A percentile compares a stretch with the other conserved stretches of the same genome.
These are phyloP conservation scores for Progne subis DNA, from an alignment of 2,113 vertebrate genomes.

Conservation along the genomic window DNA sequence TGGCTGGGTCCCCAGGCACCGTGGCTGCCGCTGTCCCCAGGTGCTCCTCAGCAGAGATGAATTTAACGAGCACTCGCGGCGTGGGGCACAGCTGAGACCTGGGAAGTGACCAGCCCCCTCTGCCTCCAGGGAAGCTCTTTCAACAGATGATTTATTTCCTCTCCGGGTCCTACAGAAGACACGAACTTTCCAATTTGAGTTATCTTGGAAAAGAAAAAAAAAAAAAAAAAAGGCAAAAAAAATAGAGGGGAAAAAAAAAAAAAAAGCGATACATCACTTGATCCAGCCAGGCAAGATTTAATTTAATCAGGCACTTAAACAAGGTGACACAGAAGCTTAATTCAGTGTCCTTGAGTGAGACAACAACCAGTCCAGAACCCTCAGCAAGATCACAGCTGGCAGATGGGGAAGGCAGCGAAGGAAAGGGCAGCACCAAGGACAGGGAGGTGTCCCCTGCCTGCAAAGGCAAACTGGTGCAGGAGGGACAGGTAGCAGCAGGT, in stretches of 20 bases:
- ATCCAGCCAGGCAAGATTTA: conserved; percentile 27
- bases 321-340: conserved; percentile 63
- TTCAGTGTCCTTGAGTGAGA: conserved; percentile 48
- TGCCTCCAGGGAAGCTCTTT: background rate
- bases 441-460: background rate
- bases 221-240: background rate
- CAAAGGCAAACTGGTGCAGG: background rate
- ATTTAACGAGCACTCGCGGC: background rate
- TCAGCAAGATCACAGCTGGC: background rate
- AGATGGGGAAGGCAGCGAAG: accelerated
- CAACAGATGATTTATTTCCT: conserved; percentile 76
- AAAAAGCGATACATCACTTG: background rate
- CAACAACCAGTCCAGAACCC: background rate
- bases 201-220: background rate
- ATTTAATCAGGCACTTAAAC: conserved; percentile 60
- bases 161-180: conserved; percentile 72
- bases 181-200: conserved; percentile 68
- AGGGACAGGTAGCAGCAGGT: background rate
- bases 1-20: background rate
- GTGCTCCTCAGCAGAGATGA: conserved; percentile 33
- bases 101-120: background rate
- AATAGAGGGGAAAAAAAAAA: too few relatives aligned
- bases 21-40: conserved; percentile 18
- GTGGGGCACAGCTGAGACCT: conserved; percentile 32
- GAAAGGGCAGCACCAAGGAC: background rate